Conservation (phyloP, 2,797 vertebrate genomes). For the Enoplosus armatus region DNA sequence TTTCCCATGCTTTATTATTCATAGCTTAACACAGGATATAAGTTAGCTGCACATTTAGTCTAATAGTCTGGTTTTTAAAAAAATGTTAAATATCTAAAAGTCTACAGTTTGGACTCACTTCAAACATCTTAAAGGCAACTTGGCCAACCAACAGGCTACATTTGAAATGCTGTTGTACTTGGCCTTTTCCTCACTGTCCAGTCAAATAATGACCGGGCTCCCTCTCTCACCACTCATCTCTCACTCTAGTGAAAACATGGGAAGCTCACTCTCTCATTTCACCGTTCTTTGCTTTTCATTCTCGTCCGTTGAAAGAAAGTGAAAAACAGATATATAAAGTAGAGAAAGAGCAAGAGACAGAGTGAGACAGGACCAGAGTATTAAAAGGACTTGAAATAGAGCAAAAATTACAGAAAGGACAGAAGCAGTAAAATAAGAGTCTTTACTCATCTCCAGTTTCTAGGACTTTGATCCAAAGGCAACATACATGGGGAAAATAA, state of each 20-base stretch:
- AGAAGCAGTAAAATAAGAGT: constrained; percentile 20
- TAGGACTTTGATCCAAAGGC: constrained; percentile 42
- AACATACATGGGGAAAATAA: constrained; percentile 36
- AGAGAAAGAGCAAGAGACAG: neutral
- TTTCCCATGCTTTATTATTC: neutral
- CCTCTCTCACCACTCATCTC: constrained; percentile 34
- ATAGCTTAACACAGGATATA: neutral
- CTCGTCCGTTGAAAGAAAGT: neutral
- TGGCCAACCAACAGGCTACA: constrained; percentile 16
- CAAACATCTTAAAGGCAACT: constrained; percentile 13
- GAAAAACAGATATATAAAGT: neutral
- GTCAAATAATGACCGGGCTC: constrained; percentile 27
- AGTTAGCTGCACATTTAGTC: neutral
- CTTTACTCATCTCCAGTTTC: constrained; percentile 28
- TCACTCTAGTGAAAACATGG: constrained; percentile 11
- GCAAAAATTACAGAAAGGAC: neutral
- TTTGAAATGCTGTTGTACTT: constrained; percentile 37
- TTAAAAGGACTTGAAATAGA: constrained; percentile 18
- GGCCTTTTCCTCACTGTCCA: constrained; percentile 31
- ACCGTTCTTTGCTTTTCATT: constrained; percentile 11
- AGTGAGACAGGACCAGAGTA: neutral
- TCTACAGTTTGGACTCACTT: constrained; percentile 19
- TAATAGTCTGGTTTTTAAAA: neutral
- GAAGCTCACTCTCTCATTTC: constrained; percentile 23
- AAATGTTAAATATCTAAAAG: neutral